Conservation (phyloP, 2,888 invertebrate genomes). For the Chymomyza amoena region DNA sequence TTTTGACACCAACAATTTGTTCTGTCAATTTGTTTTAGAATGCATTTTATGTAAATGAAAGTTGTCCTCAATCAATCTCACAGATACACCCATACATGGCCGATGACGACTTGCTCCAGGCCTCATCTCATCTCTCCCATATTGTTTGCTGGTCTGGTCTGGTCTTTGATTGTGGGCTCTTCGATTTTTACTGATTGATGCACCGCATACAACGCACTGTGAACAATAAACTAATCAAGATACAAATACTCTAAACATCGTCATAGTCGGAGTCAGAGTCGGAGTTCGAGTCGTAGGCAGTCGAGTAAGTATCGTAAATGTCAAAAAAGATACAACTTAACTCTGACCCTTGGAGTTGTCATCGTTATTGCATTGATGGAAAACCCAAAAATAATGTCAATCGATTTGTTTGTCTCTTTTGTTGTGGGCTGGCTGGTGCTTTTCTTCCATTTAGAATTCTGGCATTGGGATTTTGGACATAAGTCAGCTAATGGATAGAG, state of each 20-base stretch:
- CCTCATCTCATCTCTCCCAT: background rate
- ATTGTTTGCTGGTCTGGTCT: conserved; percentile 7
- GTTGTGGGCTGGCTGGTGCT: background rate
- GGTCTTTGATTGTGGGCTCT: conserved; percentile 19
- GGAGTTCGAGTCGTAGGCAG: too few relatives aligned
- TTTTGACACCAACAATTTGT: conserved; percentile 68
- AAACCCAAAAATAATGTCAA: conserved; percentile 41
- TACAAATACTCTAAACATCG: conserved; percentile 4
- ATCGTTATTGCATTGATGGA: conserved; percentile 2
- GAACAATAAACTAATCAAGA: conserved; percentile 65
- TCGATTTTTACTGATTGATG: conserved; percentile 54
- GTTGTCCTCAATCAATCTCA: conserved; percentile 56
- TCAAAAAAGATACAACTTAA: background rate
- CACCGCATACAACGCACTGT: conserved; percentile 42
- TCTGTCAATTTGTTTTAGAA: conserved; percentile 56
- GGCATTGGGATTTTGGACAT: background rate
- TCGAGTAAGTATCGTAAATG: background rate
- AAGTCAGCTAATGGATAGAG: conserved; percentile 2
- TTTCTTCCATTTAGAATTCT: background rate
- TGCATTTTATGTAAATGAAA: conserved; percentile 66
- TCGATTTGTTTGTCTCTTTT: conserved; percentile 54
- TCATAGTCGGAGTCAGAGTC: background rate
- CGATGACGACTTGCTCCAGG: background rate
- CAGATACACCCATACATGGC: conserved; percentile 12
- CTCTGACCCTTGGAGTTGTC: background rate